These are phyloP conservation scores for Eulemur mongoz DNA, from an alignment of 2,797 vertebrate genomes.

Conservation along the genomic window DNA sequence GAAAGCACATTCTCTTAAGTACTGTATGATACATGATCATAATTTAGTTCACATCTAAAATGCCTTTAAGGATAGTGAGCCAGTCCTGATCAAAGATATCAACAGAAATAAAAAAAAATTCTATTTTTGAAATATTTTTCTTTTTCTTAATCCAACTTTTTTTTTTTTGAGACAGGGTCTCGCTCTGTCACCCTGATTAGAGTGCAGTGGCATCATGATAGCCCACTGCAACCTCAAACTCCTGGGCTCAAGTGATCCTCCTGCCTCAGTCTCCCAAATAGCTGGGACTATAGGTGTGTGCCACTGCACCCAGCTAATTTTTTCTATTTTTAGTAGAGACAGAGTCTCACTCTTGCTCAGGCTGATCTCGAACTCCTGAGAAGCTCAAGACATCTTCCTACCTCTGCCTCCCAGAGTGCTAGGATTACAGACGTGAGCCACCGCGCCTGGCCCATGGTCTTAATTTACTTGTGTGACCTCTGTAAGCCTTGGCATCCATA, in stretches of 20 bases:
- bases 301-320: too few species aligned
- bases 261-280: neutral
- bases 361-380: too few species aligned
- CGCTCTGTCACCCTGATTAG: neutral
- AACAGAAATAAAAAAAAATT: neutral
- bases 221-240: neutral
- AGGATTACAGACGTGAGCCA: too few species aligned
- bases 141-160: neutral
- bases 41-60: neutral
- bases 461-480: neutral
- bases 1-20: neutral
- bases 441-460: neutral
- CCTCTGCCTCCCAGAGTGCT: too few species aligned
- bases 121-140: constrained; percentile 29
- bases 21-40: neutral
- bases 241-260: neutral
- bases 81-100: neutral
- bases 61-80: neutral
- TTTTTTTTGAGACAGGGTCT: neutral
- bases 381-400: too few species aligned
- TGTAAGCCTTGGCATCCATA: neutral
- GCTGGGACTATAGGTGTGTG: neutral
- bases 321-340: too few species aligned
- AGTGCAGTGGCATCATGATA: neutral
- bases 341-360: too few species aligned